phyloP scores from a whole-genome alignment of 2,888 invertebrate genomes.

The Calephelis perditalis region DNA sequence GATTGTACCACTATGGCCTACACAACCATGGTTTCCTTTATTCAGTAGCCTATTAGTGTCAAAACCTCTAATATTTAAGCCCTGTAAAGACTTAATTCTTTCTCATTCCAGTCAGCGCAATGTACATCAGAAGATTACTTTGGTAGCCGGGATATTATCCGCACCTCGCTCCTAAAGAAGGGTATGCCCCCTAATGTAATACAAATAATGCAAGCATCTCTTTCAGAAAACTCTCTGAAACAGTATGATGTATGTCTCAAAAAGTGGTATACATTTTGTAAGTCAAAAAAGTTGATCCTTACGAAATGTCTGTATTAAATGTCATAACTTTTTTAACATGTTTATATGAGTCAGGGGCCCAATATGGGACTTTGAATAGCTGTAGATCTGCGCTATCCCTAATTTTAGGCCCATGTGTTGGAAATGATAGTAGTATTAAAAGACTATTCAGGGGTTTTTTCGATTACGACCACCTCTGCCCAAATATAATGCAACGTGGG shows the following conservation, averaged over 20 bases:
- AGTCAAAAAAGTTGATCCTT: constrained; percentile 3
- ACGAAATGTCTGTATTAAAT: background rate
- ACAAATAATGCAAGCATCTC: constrained; percentile 21
- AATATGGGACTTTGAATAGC: constrained; percentile 22
- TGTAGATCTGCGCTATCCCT: constrained; percentile 23
- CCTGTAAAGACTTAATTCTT: constrained; percentile 16
- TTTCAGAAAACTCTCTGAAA: constrained; percentile 18
- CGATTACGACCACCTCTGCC: constrained; percentile 27
- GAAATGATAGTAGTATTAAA: constrained; percentile 8
- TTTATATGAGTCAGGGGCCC: constrained; percentile 19
- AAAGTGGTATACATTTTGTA: background rate
- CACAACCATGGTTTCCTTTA: constrained; percentile 32
- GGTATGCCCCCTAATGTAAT: constrained; percentile 9
- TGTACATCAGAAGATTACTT: constrained; percentile 16
- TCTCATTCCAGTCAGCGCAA: constrained; percentile 20
- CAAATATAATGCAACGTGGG: constrained; percentile 30
- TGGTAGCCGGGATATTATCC: constrained; percentile 23
- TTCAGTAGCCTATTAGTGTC: constrained; percentile 20
- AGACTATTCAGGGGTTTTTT: constrained; percentile 22
- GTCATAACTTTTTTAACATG: constrained; percentile 16
- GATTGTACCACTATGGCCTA: constrained; percentile 30
- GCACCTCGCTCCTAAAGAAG: constrained; percentile 15
- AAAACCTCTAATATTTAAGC: constrained; percentile 17
- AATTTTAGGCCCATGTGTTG: constrained; percentile 17
- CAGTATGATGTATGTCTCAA: constrained; percentile 20